Percentiles rank a stretch among this genome's conserved stretches.
Evolutionary conservation across 2,797 vertebrate genomes (phyloP).

Genomic region (Chloroceryle inda): DNA sequence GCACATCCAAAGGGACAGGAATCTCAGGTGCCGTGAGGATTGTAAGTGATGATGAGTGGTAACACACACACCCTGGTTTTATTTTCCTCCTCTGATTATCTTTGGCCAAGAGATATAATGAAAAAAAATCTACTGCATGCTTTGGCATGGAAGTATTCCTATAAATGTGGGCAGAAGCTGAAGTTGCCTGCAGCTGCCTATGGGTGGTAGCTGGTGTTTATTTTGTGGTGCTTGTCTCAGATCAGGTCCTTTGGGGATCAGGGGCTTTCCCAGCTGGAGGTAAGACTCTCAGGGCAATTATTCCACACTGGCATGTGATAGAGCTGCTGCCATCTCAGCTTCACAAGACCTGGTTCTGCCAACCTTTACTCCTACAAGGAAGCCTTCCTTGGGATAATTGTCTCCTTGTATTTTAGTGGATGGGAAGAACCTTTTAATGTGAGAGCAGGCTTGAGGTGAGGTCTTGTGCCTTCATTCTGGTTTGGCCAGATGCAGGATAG

Average conservation of each 20-base stretch:
- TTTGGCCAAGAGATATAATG: background rate
- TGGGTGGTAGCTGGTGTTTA: background rate
- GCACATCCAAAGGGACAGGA: background rate
- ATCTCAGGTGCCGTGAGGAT: background rate
- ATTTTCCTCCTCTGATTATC: background rate
- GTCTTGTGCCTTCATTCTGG: background rate
- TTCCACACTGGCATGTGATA: background rate
- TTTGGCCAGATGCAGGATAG: background rate
- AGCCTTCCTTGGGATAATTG: background rate
- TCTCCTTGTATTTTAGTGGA: background rate
- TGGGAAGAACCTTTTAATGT: background rate
- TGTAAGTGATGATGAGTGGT: background rate
- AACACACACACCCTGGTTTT: background rate
- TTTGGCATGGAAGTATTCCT: constrained; percentile 3
- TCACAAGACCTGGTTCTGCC: background rate
- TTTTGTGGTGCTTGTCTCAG: background rate
- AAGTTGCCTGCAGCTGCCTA: constrained; percentile 17
- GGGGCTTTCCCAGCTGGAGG: constrained; percentile 54
- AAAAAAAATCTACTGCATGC: background rate
- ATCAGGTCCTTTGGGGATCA: background rate
- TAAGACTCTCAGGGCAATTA: constrained; percentile 20
- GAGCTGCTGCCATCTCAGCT: constrained; percentile 12
- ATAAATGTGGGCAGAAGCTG: background rate
- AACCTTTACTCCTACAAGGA: background rate
- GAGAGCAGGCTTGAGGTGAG: background rate